phyloP scores from a whole-genome alignment of 1,140 invertebrate species.

The Leptopilina clavipes region DNA sequence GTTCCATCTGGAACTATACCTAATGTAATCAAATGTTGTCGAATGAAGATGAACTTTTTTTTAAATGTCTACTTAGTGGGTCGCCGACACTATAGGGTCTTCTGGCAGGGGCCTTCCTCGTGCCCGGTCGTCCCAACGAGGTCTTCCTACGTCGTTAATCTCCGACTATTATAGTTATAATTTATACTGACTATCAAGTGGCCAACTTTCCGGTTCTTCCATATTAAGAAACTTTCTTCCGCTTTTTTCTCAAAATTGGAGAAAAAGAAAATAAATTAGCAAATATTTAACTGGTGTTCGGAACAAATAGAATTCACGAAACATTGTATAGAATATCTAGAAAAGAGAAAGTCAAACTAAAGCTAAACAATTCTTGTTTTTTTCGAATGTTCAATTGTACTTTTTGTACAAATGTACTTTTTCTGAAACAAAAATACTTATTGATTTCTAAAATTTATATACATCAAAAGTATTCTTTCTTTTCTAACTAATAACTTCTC shows the following conservation, averaged over 20 bases:
- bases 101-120: conserved; percentile 35
- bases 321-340: too few relatives aligned
- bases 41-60: conserved; percentile 10
- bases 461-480: too few relatives aligned
- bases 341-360: too few relatives aligned
- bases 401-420: too few relatives aligned
- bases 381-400: too few relatives aligned
- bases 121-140: conserved; percentile 32
- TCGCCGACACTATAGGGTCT: conserved; percentile 35
- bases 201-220: conserved; percentile 41
- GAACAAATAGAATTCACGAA: too few relatives aligned
- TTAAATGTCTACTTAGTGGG: conserved; percentile 23
- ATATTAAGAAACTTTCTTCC: conserved; percentile 10
- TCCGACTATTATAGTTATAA: neutral
- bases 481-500: too few relatives aligned
- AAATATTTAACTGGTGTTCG: too few relatives aligned
- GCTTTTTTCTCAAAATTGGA: neutral
- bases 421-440: too few relatives aligned
- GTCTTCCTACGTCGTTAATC: conserved; percentile 1
- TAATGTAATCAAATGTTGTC: neutral
- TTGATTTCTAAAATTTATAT: too few relatives aligned
- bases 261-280: neutral
- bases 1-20: conserved; percentile 21
- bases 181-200: conserved; percentile 16
- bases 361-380: too few relatives aligned